phyloP scores from a whole-genome alignment of 2,113 vertebrate genomes.

The Lathamus discolor region DNA sequence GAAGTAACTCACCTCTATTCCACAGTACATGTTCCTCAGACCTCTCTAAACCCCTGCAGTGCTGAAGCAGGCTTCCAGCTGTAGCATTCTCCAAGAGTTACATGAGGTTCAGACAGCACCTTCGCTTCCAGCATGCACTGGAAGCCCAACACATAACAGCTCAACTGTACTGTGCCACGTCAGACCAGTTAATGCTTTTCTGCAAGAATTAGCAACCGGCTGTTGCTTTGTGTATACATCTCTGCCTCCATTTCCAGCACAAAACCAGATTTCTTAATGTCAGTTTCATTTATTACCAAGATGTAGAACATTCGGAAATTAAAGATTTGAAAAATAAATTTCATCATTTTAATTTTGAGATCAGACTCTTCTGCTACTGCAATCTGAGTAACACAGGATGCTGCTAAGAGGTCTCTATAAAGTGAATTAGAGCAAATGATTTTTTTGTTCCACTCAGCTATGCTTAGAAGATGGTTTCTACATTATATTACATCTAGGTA shows the following conservation, averaged over 20 bases:
- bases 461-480: not conserved
- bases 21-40: not conserved
- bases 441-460: slow-evolving; percentile 5
- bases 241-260: not conserved
- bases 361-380: not conserved
- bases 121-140: not conserved
- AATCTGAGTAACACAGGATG: not conserved
- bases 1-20: not conserved
- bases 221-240: not conserved
- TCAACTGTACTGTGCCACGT: rapidly evolving
- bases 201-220: not conserved
- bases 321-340: slow-evolving; percentile 14
- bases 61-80: not conserved
- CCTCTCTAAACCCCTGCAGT: not conserved
- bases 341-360: not conserved
- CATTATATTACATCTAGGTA: not conserved
- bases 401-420: not conserved
- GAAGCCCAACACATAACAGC: not conserved
- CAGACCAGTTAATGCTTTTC: not conserved
- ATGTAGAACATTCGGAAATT: not conserved
- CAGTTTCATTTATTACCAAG: not conserved
- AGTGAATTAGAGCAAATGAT: slow-evolving; percentile 25
- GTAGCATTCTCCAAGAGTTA: not conserved
- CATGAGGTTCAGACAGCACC: not conserved
- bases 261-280: not conserved